Percentiles rank a stretch among this genome's conserved stretches.
These are phyloP conservation scores for Sceloporus tristichus DNA, from an alignment of 2,113 vertebrate genomes.

Conservation along the genomic window DNA sequence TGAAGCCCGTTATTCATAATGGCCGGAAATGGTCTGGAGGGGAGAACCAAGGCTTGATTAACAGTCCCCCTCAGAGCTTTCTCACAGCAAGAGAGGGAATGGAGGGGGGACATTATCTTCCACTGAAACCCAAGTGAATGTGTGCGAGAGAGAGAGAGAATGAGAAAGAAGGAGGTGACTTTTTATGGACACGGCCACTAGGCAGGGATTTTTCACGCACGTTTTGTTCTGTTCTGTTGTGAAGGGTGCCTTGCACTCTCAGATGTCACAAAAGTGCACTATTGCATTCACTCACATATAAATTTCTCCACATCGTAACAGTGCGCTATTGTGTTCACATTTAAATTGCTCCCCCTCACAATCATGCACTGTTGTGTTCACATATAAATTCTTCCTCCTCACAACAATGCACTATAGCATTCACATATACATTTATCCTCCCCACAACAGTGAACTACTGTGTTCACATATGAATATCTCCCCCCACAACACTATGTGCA, in stretches of 20 bases:
- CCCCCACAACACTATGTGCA: too few relatives aligned
- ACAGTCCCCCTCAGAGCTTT: constrained; percentile 22
- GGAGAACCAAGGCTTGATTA: constrained; percentile 11
- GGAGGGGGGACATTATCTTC: not conserved
- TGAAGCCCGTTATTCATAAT: not conserved
- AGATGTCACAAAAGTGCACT: not conserved
- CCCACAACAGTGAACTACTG: too few relatives aligned
- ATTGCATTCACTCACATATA: not conserved
- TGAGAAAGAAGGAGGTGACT: accelerated
- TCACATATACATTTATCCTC: not conserved
- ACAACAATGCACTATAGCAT: not conserved
- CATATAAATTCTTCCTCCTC: too few relatives aligned
- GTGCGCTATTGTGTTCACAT: too few relatives aligned
- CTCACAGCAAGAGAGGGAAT: not conserved
- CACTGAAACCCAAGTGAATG: not conserved
- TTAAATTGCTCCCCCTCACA: too few relatives aligned
- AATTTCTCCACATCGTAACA: too few relatives aligned
- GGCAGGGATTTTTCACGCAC: not conserved
- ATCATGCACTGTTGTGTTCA: too few relatives aligned
- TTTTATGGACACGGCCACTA: not conserved
- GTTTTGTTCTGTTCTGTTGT: not conserved
- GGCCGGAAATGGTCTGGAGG: not conserved
- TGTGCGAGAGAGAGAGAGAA: not conserved
- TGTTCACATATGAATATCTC: too few relatives aligned
- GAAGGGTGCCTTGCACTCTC: not conserved